Base-by-base conservation (phyloP, 2,888 invertebrate species). In the Pristionchus exspectatus region DNA sequence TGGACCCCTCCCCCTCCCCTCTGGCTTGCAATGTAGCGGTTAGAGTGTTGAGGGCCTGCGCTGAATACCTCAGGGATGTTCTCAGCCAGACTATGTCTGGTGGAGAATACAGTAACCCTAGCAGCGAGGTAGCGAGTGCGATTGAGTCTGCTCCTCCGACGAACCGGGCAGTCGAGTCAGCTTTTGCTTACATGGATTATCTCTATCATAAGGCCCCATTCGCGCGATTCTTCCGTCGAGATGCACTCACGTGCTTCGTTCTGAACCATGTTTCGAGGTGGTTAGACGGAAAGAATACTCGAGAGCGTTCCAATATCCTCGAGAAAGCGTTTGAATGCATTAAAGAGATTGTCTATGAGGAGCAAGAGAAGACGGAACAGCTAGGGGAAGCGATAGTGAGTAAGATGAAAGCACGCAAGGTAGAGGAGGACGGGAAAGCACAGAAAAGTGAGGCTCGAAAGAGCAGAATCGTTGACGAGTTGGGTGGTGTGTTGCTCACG, bases 381-480 rank as follows among this genome's bases (percentile, higher is more conserved):
- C 77, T 44, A 21, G 69, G 69, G 27, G 69, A 69, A 30, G 69
- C 27, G 30, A 69, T 69, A 14, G 69, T 69, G 69, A 30, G 30
- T 69, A 27, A 30, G 69, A 69, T 69, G 69, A 30, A 69, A 30
- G 30, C 27, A 30, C 69, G 69, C 69, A 69, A 30, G 30, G 69
- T 30, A 69, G 69, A 69, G 69, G 30, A 69, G 27, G 69, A 69
- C 12, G 69, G 69, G 69, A 69, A 69, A 30, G 30, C 69, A 69
- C 30, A 14, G 30, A 69, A 18, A 18, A 69, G 30, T 30, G 69
- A 69, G 27, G 30, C 69, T 69, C 27, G 69, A 69, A 27, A 30
- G 69, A 27, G 69, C 30, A 27, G 30, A 30, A 69, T 69, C 27
- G 12, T 18, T 27, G 7, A 18, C 5, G 69, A 69, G 27, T 30